These are phyloP conservation scores for Chloroceryle aenea DNA, from an alignment of 2,113 vertebrate genomes.

Conservation along the genomic window DNA sequence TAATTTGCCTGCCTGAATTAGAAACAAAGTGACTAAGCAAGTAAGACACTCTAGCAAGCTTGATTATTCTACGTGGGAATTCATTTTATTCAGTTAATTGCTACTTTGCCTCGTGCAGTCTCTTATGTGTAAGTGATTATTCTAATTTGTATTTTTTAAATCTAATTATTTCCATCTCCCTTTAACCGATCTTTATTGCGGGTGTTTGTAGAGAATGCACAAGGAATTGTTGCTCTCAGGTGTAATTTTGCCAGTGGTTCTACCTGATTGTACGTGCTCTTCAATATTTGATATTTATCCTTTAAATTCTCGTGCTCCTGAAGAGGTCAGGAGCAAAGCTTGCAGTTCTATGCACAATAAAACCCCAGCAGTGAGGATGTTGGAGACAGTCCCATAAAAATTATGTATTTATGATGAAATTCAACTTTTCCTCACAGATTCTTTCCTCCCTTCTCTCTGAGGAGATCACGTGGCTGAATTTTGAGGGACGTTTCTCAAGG, in stretches of 20 bases:
- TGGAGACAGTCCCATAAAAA: too few species aligned
- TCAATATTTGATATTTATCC: background rate
- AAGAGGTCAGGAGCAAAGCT: background rate
- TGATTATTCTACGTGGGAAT: background rate
- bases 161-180: background rate
- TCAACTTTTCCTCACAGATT: too few species aligned
- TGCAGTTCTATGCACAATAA: background rate
- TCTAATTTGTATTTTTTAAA: background rate
- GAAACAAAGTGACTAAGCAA: background rate
- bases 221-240: background rate
- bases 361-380: too few species aligned
- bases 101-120: background rate
- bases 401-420: too few species aligned
- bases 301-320: background rate
- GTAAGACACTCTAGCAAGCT: background rate
- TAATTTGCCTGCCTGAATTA: background rate
- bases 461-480: too few species aligned
- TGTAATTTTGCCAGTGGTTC: fast-evolving
- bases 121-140: background rate
- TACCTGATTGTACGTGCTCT: background rate
- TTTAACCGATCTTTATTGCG: background rate
- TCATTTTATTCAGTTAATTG: slow-evolving; percentile 15
- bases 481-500: too few species aligned
- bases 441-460: too few species aligned
- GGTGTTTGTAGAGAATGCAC: fast-evolving